phyloP scores from a whole-genome alignment of 1,140 invertebrate species.

The Fragariocoptes setiger region DNA sequence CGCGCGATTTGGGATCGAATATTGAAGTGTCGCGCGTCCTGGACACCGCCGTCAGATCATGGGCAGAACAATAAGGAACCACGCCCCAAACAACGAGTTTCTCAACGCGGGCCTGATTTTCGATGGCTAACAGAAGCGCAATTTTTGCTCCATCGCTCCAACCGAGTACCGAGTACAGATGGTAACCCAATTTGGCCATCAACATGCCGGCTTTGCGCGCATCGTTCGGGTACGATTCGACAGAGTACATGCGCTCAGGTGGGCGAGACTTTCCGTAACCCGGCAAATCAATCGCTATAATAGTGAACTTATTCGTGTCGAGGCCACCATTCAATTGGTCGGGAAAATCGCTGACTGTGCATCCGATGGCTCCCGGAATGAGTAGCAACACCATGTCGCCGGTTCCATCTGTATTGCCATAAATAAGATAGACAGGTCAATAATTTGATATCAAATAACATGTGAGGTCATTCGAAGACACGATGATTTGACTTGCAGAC shows the following conservation, averaged over 20 bases:
- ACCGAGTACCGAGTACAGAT: constrained; percentile 6
- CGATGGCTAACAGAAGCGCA: constrained; percentile 6
- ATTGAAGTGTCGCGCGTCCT: constrained; percentile 2
- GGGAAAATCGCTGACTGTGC: constrained; percentile 2
- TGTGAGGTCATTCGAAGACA: too few relatives aligned
- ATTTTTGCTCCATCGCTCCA: constrained; percentile 8
- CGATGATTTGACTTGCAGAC: too few relatives aligned
- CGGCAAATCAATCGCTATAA: constrained; percentile 6
- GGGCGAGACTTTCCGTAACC: constrained; percentile 6
- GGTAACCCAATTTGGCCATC: constrained; percentile 6
- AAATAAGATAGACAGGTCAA: too few relatives aligned
- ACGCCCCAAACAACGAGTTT: constrained; percentile 3
- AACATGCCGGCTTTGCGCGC: background rate
- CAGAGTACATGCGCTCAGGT: constrained; percentile 5
- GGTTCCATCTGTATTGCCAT: constrained; percentile 3
- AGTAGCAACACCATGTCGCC: constrained; percentile 3
- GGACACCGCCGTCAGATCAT: background rate
- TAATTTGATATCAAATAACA: too few relatives aligned
- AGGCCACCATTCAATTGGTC: constrained; percentile 3
- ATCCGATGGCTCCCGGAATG: constrained; percentile 6
- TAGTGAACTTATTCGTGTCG: constrained; percentile 2
- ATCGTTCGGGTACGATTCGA: constrained; percentile 5
- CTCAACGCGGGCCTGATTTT: constrained; percentile 4
- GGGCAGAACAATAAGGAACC: background rate
- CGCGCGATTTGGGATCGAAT: background rate